Base-by-base conservation (phyloP, 2,113 vertebrate genomes). In the Lichenostomus cassidix region DNA sequence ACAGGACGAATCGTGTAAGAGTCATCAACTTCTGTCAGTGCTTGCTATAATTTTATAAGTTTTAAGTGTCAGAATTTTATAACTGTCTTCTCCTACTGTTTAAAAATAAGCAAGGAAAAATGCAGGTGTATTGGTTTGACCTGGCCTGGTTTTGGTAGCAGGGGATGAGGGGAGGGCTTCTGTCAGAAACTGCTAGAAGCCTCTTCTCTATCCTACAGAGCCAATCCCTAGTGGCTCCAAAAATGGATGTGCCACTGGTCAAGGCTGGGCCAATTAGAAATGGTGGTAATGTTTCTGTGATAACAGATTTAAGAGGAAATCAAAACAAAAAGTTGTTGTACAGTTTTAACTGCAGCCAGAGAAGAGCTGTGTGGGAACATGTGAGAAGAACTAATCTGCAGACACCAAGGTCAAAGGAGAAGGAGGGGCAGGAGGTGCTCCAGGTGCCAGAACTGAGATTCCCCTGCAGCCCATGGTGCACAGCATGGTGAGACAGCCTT, bases 231-330 rank as follows among this genome's bases (percentile, higher is more conserved):
- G 27, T 23, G 37, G 11, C 44, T 86, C 44, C 37, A 59, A 42
- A 59, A 27, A 59, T 22, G 27, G 9, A 27, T 37, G 11, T 27
- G 9, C 9, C 31, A 7, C 18, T 44, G 37, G 44, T 13, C 24
- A 50, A 50, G 0, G 3, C 11, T 68, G 31, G 25, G 17, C 5
- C 14, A 44, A 10, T 50, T 22, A 52, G 11, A 22, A 58, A 15
- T 37, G 17, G 11, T 60, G 37, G 18, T 18, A 77, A 27, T 0
- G 0, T 25, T 31, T 27, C 53, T 52, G 37, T 44, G 27, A 14
- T 12, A 68, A 44, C 14, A 15, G 8, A 68, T 52, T 31, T 27
- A 31, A 59, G 27, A 52, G 59, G 25, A 68, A 68, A 59, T 59
- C 37, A 27, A 50, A 76, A 15, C 11, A 31, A 59, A 50, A 52